These are phyloP conservation scores for Pristionchus exspectatus DNA, from an alignment of 2,888 invertebrate genomes.

Conservation along the genomic window DNA sequence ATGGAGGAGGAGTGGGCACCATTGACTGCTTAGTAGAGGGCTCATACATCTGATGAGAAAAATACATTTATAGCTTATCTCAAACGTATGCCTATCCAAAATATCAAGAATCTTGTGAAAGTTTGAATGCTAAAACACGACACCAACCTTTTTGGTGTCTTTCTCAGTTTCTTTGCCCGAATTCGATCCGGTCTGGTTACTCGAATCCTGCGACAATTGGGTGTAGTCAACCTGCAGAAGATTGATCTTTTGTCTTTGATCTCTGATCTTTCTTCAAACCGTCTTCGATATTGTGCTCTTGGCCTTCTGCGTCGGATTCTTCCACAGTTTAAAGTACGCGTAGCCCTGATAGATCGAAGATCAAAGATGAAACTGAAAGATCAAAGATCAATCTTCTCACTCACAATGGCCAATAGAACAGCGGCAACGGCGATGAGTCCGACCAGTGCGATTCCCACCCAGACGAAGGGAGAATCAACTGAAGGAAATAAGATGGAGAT, in stretches of 20 bases:
- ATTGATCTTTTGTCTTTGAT: not conserved
- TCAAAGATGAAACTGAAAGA: no score
- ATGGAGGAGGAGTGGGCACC: not conserved
- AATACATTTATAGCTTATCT: no score
- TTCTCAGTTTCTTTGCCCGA: not conserved
- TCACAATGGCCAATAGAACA: not conserved
- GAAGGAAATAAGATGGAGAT: not conserved
- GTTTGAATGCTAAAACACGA: not conserved
- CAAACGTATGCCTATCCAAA: no score
- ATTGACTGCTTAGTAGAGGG: not conserved
- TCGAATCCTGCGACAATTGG: not conserved
- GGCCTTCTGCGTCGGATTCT: not conserved
- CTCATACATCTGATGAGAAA: not conserved
- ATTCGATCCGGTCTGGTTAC: not conserved
- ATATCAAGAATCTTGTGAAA: not conserved
- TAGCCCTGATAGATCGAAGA: not conserved
- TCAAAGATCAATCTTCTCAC: not conserved
- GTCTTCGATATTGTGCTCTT: not conserved
- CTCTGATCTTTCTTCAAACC: not conserved
- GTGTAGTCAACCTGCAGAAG: not conserved
- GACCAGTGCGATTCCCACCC: constrained; percentile 9
- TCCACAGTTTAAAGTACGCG: not conserved
- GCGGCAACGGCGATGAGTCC: not conserved
- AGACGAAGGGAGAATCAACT: constrained; percentile 7
- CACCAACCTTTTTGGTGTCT: not conserved